A percentile compares a stretch with the other conserved stretches of the same genome.
These are phyloP conservation scores for Carassius carassius DNA, from an alignment of 2,113 vertebrate genomes.

Conservation along the genomic window DNA sequence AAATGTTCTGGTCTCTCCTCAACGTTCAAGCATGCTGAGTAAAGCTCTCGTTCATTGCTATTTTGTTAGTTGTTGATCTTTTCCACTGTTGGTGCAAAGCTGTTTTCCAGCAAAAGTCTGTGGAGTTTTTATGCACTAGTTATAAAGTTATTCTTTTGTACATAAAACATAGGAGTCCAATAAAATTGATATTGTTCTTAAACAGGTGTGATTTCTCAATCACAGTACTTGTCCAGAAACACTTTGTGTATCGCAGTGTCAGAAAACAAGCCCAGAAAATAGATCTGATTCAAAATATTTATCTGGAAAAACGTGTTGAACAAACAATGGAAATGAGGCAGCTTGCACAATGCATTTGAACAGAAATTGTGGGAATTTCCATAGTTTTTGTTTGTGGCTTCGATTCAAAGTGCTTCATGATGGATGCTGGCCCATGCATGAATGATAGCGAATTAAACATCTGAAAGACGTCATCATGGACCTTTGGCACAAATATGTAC, in stretches of 20 bases:
- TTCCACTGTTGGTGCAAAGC: neutral
- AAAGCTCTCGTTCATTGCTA: neutral
- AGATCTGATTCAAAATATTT: neutral
- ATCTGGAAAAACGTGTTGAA: neutral
- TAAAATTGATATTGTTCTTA: neutral
- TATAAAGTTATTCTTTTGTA: neutral
- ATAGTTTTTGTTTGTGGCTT: conserved; percentile 47
- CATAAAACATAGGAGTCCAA: neutral
- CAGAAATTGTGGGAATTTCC: conserved; percentile 26
- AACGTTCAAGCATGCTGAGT: neutral
- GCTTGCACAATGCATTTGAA: conserved; percentile 20
- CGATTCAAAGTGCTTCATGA: conserved; percentile 20
- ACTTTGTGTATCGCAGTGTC: neutral
- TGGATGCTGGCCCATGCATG: neutral
- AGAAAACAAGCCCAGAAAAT: neutral
- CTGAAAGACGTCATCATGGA: neutral
- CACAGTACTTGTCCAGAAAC: neutral
- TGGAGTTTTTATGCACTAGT: neutral
- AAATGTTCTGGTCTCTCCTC: conserved; percentile 42
- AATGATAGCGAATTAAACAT: neutral
- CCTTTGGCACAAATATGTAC: neutral
- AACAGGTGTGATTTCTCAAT: neutral
- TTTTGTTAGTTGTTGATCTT: neutral
- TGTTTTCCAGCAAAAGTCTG: neutral
- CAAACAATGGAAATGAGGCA: conserved; percentile 23